Base-by-base conservation (phyloP, 2,797 vertebrate genomes). In the Champsocephalus esox region DNA sequence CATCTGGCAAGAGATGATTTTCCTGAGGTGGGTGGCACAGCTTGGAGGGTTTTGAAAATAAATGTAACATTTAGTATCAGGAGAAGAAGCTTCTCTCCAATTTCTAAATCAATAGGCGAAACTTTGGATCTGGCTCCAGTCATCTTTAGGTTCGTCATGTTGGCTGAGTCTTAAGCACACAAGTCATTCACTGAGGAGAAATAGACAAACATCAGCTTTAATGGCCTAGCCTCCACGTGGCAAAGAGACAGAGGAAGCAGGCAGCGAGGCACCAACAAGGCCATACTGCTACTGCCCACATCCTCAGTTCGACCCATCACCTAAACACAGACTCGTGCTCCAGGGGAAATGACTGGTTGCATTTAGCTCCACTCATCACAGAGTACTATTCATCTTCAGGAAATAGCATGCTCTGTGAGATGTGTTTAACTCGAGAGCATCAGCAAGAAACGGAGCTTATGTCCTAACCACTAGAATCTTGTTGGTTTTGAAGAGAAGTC, bases 311-410 rank as follows among this genome's bases (percentile, higher is more conserved):
- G 41, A 77, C 71, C 85, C 71, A 55, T 88, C 88, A 92, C 89
- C 82, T 89, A 89, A 92, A 90, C 88, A 87, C 89, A 90, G 80
- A 70, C 82, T 86, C 21, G 3, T 60, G 79, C 83, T 87, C 79
- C 82, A 82, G 79, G 90, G 84, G 71, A 89, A 89, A 88, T 85
- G 84, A 90, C 87, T 90, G 90, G 88, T 85, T 90, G 89, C 81
- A 91, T 93, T 92, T 91, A 93, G 85, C 83, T 86, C 73, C 55
- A 77, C 69, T 81, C 87, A 75, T 93, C 88, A 87, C 89, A 88
- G 80, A 79, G 76, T 76, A 58, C 79, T 77, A 90, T 90, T 92
- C 90, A 90, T 88, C 84, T 86, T 75, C 82, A 89, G 86, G 86
- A 90, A 92, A 91, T 84, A 63, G 86, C 82, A 72, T 73, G 72